These are phyloP conservation scores for Vireo griseus DNA, from an alignment of 2,797 vertebrate species.

Conservation along the genomic window DNA sequence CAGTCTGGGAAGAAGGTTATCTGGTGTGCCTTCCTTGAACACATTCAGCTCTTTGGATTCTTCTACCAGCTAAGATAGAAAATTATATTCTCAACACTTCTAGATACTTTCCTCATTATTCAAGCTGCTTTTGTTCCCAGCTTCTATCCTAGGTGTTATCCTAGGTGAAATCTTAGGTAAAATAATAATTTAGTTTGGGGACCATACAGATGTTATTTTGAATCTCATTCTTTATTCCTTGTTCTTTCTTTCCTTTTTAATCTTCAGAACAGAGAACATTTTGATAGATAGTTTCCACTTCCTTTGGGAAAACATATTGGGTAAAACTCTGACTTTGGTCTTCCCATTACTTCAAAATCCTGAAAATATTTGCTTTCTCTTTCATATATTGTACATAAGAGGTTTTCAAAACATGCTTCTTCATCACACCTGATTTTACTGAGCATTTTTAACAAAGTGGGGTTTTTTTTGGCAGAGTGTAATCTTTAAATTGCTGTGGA, in stretches of 20 bases:
- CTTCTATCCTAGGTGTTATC: not conserved
- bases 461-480: not conserved
- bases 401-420: not conserved
- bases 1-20: not conserved
- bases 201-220: not conserved
- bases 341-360: not conserved
- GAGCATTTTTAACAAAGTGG: not conserved
- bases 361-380: not conserved
- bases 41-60: not conserved
- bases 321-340: not conserved
- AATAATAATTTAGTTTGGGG: not conserved
- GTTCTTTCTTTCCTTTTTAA: not conserved
- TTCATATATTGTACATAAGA: not conserved
- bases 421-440: not conserved
- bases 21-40: not conserved
- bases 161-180: not conserved
- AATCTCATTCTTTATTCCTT: not conserved
- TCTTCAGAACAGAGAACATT: not conserved
- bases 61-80: not conserved
- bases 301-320: not conserved
- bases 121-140: not conserved
- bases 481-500: not conserved
- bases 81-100: not conserved
- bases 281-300: not conserved
- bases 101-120: not conserved